Evolutionary conservation across 2,888 invertebrate species (phyloP).

Genomic region (Tinea pellionella): DNA sequence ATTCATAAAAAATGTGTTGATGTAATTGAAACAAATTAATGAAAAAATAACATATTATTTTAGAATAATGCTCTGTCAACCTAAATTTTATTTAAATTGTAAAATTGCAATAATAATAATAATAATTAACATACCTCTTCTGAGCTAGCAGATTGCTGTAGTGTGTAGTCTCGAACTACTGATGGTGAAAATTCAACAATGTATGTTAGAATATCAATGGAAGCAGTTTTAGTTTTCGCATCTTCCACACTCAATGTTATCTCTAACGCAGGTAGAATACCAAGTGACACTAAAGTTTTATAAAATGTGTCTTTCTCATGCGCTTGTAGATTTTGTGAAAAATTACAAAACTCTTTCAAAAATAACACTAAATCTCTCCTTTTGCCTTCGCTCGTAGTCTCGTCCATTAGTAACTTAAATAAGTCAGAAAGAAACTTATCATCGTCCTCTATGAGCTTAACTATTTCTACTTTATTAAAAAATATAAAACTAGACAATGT

Average conservation of each 20-base stretch:
- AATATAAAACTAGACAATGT: conserved; percentile 98
- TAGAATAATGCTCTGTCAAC: no score
- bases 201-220: conserved; percentile 97
- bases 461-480: conserved; percentile 99
- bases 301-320: conserved; percentile 98
- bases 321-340: conserved; percentile 97
- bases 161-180: conserved; percentile 95
- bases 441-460: conserved; percentile 97
- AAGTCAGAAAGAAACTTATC: conserved; percentile 95
- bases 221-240: conserved; percentile 93
- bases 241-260: conserved; percentile 93
- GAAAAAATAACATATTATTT: no score
- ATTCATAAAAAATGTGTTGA: no score
- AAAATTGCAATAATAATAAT: not conserved
- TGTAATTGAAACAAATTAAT: no score
- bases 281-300: conserved; percentile 90
- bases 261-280: conserved; percentile 89
- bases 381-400: conserved; percentile 84
- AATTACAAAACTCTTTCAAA: conserved; percentile 98
- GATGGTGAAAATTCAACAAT: conserved; percentile 99
- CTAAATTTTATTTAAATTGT: no score
- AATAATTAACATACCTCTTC: conserved; percentile 76
- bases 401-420: conserved; percentile 92
- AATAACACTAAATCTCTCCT: conserved; percentile 95
- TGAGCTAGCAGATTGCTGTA: conserved; percentile 90